These are phyloP conservation scores for Pollenia griseotomentosa DNA, from an alignment of 2,888 invertebrate genomes.

Conservation along the genomic window DNA sequence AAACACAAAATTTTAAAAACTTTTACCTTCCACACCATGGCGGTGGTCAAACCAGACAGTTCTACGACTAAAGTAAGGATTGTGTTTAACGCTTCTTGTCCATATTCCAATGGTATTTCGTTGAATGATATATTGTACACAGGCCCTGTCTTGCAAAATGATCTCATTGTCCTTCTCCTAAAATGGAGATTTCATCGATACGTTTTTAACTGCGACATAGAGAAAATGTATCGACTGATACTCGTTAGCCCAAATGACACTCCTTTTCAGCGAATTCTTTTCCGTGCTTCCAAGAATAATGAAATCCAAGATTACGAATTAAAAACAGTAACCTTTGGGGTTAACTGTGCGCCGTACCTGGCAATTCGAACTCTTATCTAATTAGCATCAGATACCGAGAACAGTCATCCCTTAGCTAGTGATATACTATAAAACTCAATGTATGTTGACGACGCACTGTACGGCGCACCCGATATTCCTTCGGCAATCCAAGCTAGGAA, in stretches of 20 bases:
- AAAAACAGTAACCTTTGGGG: not conserved
- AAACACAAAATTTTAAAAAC: not conserved
- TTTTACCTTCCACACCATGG: constrained; percentile 33
- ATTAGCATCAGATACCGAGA: not conserved
- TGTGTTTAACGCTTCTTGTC: constrained; percentile 36
- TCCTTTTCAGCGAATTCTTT: constrained; percentile 27
- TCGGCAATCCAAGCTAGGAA: not conserved
- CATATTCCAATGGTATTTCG: constrained; percentile 8
- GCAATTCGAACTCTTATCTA: not conserved
- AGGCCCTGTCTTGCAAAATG: constrained; percentile 33
- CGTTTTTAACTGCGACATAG: constrained; percentile 33
- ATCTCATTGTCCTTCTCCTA: not conserved
- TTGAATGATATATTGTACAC: constrained; percentile 19
- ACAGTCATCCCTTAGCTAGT: not conserved
- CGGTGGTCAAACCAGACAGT: constrained; percentile 38
- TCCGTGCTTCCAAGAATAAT: not conserved
- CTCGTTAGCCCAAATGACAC: constrained; percentile 6
- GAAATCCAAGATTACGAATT: constrained; percentile 12
- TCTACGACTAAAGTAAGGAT: constrained; percentile 34
- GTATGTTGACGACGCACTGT: constrained; percentile 36
- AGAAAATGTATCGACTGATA: constrained; percentile 32
- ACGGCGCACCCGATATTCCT: not conserved
- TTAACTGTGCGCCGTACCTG: not conserved
- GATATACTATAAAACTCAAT: not conserved
- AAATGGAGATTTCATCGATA: constrained; percentile 32